A percentile compares a stretch with the other conserved stretches of the same genome.
Conservation (phyloP, 2,797 vertebrate genomes). For the Sebastes nivosus region DNA sequence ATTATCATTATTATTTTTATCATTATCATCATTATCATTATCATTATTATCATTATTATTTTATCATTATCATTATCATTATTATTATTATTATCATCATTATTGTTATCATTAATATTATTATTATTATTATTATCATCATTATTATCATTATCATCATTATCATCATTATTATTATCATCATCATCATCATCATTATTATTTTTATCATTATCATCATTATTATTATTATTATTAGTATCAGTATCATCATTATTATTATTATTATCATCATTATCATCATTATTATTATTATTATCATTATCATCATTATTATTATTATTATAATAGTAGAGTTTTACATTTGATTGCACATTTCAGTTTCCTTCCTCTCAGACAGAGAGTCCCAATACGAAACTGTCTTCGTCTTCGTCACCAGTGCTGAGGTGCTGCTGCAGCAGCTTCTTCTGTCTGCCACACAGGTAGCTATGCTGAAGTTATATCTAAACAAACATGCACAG, state of each 20-base stretch:
- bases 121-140: rapidly evolving
- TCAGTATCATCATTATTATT: rapidly evolving
- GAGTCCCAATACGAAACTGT: not conserved
- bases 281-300: not conserved
- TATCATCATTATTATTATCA: rapidly evolving
- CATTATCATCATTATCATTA: rapidly evolving
- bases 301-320: no score
- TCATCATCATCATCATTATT: rapidly evolving
- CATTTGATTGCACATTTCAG: not conserved
- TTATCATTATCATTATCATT: rapidly evolving
- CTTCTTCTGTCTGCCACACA: not conserved
- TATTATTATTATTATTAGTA: no score
- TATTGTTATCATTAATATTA: no score
- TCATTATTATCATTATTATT: rapidly evolving
- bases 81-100: no score
- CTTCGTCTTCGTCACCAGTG: not conserved
- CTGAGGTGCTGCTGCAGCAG: not conserved
- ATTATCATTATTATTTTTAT: no score
- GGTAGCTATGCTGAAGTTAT: constrained; percentile 8
- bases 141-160: rapidly evolving
- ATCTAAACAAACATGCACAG: rapidly evolving
- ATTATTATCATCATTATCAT: not conserved
- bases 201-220: no score
- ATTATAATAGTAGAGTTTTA: not conserved
- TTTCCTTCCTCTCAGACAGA: not conserved